Evolutionary conservation across 2,888 invertebrate species (phyloP).

Genomic region (Chymomyza amoena): DNA sequence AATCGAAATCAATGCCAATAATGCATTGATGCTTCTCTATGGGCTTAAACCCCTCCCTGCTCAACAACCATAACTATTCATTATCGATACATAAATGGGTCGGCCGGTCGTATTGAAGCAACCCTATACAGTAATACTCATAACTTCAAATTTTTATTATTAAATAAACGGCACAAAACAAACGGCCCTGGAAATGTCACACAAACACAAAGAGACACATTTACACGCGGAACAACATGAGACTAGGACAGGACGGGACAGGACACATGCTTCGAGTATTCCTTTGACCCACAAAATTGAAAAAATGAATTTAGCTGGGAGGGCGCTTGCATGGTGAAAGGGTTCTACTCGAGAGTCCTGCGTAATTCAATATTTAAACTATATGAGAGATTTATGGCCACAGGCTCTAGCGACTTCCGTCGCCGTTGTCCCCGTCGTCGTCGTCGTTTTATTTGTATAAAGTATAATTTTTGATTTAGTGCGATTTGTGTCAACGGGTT

Average conservation of each 20-base stretch:
- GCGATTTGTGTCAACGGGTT: conserved; percentile 65
- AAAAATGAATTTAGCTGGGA: conserved; percentile 25
- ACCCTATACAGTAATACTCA: conserved; percentile 42
- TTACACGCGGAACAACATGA: conserved; percentile 1
- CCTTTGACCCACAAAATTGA: conserved; percentile 69
- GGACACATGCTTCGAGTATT: conserved; percentile 49
- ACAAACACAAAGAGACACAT: conserved; percentile 10
- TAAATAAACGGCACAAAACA: conserved; percentile 40
- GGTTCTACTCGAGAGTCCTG: conserved; percentile 45
- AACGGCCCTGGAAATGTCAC: conserved; percentile 49
- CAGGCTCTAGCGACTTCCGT: conserved; percentile 61
- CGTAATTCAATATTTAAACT: conserved; percentile 76
- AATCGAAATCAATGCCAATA: conserved; percentile 28
- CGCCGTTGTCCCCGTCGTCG: conserved; percentile 27
- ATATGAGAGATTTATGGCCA: conserved; percentile 74
- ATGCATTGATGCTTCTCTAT: conserved; percentile 38
- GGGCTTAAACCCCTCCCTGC: conserved; percentile 43
- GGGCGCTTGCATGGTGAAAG: conserved; percentile 17
- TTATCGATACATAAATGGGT: conserved; percentile 66
- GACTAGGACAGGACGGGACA: no score
- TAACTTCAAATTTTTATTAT: conserved; percentile 73
- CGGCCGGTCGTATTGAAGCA: conserved; percentile 29
- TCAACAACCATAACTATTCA: conserved; percentile 72
- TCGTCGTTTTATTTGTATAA: conserved; percentile 62
- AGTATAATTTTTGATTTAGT: conserved; percentile 77